Evolutionary conservation across 2,113 vertebrate genomes (phyloP).

Genomic region (Mastomys coucha): DNA sequence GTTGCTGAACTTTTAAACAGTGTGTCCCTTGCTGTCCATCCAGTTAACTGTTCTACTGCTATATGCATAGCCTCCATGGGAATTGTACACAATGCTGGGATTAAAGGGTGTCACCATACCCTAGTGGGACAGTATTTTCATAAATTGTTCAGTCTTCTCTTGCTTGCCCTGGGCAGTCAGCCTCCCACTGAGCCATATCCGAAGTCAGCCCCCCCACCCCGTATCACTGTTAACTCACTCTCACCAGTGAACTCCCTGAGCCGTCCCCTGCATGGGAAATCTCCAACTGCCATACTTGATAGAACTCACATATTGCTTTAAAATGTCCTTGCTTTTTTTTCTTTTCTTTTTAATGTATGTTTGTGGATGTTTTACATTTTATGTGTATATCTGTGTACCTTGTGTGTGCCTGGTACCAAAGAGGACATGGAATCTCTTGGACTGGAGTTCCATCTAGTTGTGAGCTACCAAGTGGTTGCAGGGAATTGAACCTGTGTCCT

Average conservation of each 20-base stretch:
- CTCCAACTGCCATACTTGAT: rapidly evolving
- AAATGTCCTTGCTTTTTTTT: not conserved
- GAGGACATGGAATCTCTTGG: not conserved
- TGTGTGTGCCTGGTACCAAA: not conserved
- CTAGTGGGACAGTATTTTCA: not conserved
- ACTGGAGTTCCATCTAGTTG: not conserved
- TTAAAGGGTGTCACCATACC: not conserved
- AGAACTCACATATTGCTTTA: not conserved
- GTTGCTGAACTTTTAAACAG: not conserved
- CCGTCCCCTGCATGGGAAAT: not conserved
- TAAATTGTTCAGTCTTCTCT: not conserved
- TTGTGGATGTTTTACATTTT: too few species aligned
- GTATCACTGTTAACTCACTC: too few species aligned
- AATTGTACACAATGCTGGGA: not conserved
- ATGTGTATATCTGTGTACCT: too few species aligned
- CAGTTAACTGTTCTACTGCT: not conserved
- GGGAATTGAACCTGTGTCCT: not conserved
- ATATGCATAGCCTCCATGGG: not conserved
- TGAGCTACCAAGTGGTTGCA: not conserved
- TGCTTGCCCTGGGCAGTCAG: not conserved
- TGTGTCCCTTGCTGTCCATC: not conserved
- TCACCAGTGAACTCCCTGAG: not conserved
- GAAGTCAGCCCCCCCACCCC: too few species aligned
- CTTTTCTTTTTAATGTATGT: not conserved
- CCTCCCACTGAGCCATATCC: not conserved